Conservation (phyloP, 2,888 invertebrate species). For the Acleris sparsana region DNA sequence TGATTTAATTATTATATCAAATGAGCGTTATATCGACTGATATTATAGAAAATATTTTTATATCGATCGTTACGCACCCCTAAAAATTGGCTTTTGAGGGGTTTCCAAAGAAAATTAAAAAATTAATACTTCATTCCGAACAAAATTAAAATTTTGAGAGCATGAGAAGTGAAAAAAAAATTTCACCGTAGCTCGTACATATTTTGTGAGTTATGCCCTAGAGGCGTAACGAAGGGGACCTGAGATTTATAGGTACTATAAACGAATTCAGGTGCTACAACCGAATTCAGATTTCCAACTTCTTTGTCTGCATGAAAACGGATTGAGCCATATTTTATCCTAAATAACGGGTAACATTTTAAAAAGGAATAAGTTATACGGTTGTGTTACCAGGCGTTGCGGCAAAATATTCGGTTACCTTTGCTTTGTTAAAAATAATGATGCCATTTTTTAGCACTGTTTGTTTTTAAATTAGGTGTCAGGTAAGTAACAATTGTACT, state of each 20-base stretch:
- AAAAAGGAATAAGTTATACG: not conserved
- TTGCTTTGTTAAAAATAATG: not conserved
- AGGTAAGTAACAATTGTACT: not conserved
- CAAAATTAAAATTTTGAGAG: too few relatives aligned
- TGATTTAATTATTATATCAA: too few relatives aligned
- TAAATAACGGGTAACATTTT: constrained; percentile 10
- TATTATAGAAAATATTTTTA: too few relatives aligned
- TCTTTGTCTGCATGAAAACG: not conserved
- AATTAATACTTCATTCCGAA: too few relatives aligned
- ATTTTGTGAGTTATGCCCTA: too few relatives aligned
- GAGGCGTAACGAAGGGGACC: not conserved
- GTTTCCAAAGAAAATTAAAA: too few relatives aligned
- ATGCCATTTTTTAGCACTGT: not conserved
- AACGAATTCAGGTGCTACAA: not conserved
- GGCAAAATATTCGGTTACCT: constrained; percentile 12
- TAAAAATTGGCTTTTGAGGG: too few relatives aligned
- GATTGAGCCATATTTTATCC: constrained; percentile 1
- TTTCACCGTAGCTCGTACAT: too few relatives aligned
- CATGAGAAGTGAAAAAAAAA: too few relatives aligned
- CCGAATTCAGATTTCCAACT: constrained; percentile 4
- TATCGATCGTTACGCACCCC: too few relatives aligned
- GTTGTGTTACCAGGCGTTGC: not conserved
- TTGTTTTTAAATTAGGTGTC: not conserved
- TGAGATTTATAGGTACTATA: not conserved
- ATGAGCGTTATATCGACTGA: too few relatives aligned